Percentiles rank a stretch among this genome's conserved stretches.
Conservation (phyloP, 2,888 invertebrate species). For the Epistrophe grossulariae region DNA sequence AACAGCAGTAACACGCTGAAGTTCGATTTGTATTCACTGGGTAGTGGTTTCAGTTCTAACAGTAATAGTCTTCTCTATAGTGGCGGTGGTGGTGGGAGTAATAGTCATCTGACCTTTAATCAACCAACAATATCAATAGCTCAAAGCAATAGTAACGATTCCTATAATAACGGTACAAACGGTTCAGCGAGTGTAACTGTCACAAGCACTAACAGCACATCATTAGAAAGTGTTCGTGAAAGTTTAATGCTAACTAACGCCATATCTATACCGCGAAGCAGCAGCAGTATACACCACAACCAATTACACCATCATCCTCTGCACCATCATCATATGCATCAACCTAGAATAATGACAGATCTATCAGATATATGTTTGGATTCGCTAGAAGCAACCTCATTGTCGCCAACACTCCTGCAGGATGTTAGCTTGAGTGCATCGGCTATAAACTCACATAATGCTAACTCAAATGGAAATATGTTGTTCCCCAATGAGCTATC, state of each 20-base stretch:
- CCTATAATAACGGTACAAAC: conserved; percentile 32
- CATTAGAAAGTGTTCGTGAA: conserved; percentile 64
- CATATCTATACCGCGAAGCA: conserved; percentile 83
- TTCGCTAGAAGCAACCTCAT: conserved; percentile 81
- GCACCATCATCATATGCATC: conserved; percentile 87
- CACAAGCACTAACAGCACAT: conserved; percentile 17
- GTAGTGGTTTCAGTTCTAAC: conserved; percentile 72
- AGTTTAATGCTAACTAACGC: conserved; percentile 83
- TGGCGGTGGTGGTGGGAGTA: conserved; percentile 74
- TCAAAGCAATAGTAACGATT: conserved; percentile 47
- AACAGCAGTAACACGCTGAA: conserved; percentile 83
- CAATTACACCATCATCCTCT: conserved; percentile 79
- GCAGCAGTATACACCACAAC: conserved; percentile 77
- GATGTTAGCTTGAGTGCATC: conserved; percentile 82
- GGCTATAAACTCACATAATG: conserved; percentile 51
- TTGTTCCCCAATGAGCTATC: conserved; percentile 75
- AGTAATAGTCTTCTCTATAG: conserved; percentile 70
- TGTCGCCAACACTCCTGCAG: conserved; percentile 83
- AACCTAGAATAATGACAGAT: conserved; percentile 83
- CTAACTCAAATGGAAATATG: conserved; percentile 65
- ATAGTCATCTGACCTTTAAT: conserved; percentile 56
- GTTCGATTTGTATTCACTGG: conserved; percentile 81
- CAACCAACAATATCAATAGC: conserved; percentile 56
- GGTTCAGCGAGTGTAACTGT: conserved; percentile 19
- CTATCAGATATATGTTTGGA: conserved; percentile 83